Conservation (phyloP, 2,888 invertebrate species). For the Parthenolecanium corni region DNA sequence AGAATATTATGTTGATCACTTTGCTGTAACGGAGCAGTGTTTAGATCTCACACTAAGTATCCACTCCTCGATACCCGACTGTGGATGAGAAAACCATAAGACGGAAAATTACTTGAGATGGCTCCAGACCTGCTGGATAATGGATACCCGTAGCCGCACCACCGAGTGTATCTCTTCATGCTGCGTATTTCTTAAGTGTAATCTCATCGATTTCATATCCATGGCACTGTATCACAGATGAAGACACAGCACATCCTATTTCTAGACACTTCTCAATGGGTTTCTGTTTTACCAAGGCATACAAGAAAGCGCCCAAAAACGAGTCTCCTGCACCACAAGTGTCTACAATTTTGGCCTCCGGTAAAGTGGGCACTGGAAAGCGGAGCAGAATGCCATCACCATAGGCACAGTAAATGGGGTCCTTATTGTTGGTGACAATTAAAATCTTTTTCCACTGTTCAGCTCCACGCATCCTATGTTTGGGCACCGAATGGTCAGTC, state of each 20-base stretch:
- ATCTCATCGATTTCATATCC: conserved; percentile 3
- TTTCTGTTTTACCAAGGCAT: conserved; percentile 31
- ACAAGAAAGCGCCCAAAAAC: conserved; percentile 48
- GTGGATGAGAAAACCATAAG: too few relatives aligned
- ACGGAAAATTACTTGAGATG: too few relatives aligned
- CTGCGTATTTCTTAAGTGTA: too few relatives aligned
- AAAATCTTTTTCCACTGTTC: conserved; percentile 42
- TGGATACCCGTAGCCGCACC: too few relatives aligned
- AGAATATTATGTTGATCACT: too few relatives aligned
- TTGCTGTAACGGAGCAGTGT: too few relatives aligned
- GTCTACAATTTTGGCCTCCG: conserved; percentile 41
- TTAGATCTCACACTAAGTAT: too few relatives aligned
- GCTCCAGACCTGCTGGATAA: too few relatives aligned
- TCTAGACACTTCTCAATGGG: conserved; percentile 8
- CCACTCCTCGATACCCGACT: too few relatives aligned
- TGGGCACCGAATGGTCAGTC: neutral
- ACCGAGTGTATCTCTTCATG: too few relatives aligned
- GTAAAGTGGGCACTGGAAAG: conserved; percentile 39
- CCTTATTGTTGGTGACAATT: conserved; percentile 51
- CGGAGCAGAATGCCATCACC: conserved; percentile 33
- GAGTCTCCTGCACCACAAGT: conserved; percentile 51
- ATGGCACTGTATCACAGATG: conserved; percentile 11
- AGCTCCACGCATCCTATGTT: conserved; percentile 10
- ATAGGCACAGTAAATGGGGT: conserved; percentile 43
- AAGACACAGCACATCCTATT: conserved; percentile 7